Conservation (phyloP, 2,113 vertebrate species). For the Phrynosoma blainvillii region DNA sequence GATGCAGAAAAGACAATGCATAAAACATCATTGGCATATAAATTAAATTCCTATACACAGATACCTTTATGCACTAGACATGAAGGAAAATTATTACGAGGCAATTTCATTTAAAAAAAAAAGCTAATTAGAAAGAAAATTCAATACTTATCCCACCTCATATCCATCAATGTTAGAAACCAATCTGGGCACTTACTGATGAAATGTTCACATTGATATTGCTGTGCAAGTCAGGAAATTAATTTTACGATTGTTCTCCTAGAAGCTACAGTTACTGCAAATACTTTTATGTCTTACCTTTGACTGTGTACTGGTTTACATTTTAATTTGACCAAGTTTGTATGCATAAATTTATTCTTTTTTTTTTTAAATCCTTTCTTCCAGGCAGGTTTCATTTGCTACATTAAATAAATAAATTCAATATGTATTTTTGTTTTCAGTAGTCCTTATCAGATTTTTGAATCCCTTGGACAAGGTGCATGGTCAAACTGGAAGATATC, state of each 20-base stretch:
- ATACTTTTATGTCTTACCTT: slow-evolving; percentile 70
- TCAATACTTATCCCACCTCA: slow-evolving; percentile 78
- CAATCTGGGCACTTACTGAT: slow-evolving; percentile 71
- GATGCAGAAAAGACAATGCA: slow-evolving; percentile 86
- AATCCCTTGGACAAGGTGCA: background rate
- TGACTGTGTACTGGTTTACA: slow-evolving; percentile 58
- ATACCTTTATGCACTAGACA: slow-evolving; percentile 78
- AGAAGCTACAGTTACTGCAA: slow-evolving; percentile 71
- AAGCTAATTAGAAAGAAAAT: slow-evolving; percentile 79
- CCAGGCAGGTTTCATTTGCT: slow-evolving; percentile 59
- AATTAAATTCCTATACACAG: slow-evolving; percentile 85
- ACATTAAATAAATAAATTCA: slow-evolving; percentile 2
- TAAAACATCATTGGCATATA: slow-evolving; percentile 89
- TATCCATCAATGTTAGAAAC: slow-evolving; percentile 76
- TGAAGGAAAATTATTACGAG: slow-evolving; percentile 79
- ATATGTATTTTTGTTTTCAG: background rate
- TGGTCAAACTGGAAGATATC: slow-evolving; percentile 1
- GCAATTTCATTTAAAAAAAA: slow-evolving; percentile 73
- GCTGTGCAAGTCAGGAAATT: slow-evolving; percentile 69
- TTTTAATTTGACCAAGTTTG: slow-evolving; percentile 70
- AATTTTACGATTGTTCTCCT: slow-evolving; percentile 78
- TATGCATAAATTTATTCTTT: slow-evolving; percentile 46
- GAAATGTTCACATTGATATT: slow-evolving; percentile 75
- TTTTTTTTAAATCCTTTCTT: slow-evolving; percentile 64
- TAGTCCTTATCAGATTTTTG: slow-evolving; percentile 2